These are phyloP conservation scores for Steinernema hermaphroditum DNA, from an alignment of 2,888 invertebrate species.

Conservation along the genomic window DNA sequence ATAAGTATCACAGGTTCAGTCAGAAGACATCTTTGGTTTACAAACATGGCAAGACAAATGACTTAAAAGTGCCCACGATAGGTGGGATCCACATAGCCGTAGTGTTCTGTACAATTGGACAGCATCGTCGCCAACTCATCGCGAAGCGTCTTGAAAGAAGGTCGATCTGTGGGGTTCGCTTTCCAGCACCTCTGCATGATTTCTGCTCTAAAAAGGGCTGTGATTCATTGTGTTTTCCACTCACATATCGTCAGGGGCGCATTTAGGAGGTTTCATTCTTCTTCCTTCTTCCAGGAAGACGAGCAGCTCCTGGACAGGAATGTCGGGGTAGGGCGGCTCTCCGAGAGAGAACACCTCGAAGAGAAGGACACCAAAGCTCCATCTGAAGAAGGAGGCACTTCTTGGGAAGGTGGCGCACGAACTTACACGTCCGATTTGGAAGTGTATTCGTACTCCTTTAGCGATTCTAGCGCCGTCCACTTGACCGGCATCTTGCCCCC, in stretches of 20 bases:
- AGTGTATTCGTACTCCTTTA: conserved; percentile 20
- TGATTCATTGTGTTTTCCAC: background rate
- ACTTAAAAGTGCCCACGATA: background rate
- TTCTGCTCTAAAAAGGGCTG: background rate
- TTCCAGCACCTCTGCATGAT: conserved; percentile 7
- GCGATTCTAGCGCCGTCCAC: conserved; percentile 27
- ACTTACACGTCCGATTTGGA: conserved; percentile 17
- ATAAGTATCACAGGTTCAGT: too few relatives aligned
- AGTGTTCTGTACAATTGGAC: conserved; percentile 10
- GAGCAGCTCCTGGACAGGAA: background rate
- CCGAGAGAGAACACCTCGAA: conserved; percentile 17
- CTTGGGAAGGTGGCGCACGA: too few relatives aligned
- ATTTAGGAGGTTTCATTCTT: background rate
- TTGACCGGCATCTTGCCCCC: conserved; percentile 27
- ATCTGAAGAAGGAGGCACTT: background rate
- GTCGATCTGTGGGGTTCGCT: background rate
- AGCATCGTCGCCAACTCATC: conserved; percentile 11
- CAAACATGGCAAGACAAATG: background rate
- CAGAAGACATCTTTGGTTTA: too few relatives aligned
- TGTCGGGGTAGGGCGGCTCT: conserved; percentile 16
- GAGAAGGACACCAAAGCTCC: conserved; percentile 18
- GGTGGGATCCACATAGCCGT: background rate
- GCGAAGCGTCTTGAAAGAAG: conserved; percentile 16
- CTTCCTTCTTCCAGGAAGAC: background rate
- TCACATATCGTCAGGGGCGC: conserved; percentile 3